Evolutionary conservation across 2,888 invertebrate genomes (phyloP).

Genomic region (Diloba caeruleocephala): DNA sequence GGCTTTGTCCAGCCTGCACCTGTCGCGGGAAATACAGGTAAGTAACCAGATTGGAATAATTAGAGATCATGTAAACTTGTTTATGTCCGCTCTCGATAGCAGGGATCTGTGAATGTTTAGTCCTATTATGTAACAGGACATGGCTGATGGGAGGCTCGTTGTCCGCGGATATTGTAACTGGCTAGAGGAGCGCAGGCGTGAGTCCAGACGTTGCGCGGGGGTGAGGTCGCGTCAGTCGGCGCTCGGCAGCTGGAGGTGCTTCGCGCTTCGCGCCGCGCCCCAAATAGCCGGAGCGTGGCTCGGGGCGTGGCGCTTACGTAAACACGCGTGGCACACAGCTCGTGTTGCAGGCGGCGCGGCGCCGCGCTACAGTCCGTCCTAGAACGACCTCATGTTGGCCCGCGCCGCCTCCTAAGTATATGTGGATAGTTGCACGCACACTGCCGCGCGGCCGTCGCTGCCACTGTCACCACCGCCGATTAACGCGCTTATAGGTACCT

Average conservation of each 20-base stretch:
- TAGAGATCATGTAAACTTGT: constrained; percentile 19
- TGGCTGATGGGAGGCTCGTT: constrained; percentile 73
- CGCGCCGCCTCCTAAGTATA: constrained; percentile 81
- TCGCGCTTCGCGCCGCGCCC: constrained; percentile 87
- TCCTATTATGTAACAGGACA: constrained; percentile 81
- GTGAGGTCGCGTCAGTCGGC: constrained; percentile 83
- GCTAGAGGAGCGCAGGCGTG: constrained; percentile 81
- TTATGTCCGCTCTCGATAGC: constrained; percentile 28
- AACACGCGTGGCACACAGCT: constrained; percentile 82
- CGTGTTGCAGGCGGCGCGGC: constrained; percentile 79
- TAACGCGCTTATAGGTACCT: constrained; percentile 85
- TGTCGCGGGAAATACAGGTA: too few relatives aligned
- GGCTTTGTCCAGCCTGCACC: too few relatives aligned
- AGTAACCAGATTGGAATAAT: constrained; percentile 9
- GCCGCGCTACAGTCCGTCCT: constrained; percentile 85
- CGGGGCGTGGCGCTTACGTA: constrained; percentile 90
- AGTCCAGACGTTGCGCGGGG: constrained; percentile 64
- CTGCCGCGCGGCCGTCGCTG: constrained; percentile 82
- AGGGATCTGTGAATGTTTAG: constrained; percentile 71
- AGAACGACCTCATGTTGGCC: constrained; percentile 84
- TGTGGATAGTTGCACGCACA: constrained; percentile 76
- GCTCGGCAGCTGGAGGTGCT: constrained; percentile 86
- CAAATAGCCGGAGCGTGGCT: constrained; percentile 86
- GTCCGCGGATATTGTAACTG: constrained; percentile 70
- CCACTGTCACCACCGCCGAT: constrained; percentile 78